Evolutionary conservation across 2,888 invertebrate genomes (phyloP).

Genomic region (Dicyrtoma fusca): DNA sequence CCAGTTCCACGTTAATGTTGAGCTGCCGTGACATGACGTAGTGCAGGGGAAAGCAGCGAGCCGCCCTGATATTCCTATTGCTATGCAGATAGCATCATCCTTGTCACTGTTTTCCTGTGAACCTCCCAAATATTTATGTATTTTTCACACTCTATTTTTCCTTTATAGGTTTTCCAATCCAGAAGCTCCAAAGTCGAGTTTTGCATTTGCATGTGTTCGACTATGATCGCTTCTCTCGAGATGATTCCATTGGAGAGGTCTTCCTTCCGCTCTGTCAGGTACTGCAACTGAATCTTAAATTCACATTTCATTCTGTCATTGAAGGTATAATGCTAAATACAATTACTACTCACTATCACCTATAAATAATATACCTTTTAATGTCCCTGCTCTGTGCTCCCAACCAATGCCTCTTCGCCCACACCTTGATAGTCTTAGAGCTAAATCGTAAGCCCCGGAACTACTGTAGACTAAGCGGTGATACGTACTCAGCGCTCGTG

Average conservation of each 20-base stretch:
- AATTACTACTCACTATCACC: too few relatives aligned
- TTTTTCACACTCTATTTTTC: neutral
- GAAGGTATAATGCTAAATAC: neutral
- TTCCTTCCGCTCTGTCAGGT: conserved; percentile 90
- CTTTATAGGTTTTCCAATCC: conserved; percentile 77
- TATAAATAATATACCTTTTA: too few relatives aligned
- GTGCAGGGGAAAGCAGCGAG: neutral
- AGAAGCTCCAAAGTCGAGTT: conserved; percentile 88
- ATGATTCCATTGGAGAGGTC: conserved; percentile 92
- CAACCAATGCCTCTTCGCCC: too few relatives aligned
- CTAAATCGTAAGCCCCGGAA: too few relatives aligned
- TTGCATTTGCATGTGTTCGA: conserved; percentile 92
- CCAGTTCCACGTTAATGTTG: neutral
- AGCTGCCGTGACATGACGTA: neutral
- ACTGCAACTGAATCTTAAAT: conserved; percentile 53
- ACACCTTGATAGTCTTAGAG: too few relatives aligned
- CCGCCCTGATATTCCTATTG: neutral
- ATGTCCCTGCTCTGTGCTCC: too few relatives aligned
- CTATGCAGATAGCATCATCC: neutral
- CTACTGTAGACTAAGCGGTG: too few relatives aligned
- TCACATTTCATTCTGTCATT: neutral
- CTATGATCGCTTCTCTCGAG: conserved; percentile 90
- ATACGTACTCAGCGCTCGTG: too few relatives aligned
- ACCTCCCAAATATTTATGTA: neutral
- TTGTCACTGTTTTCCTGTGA: neutral